Evolutionary conservation across 2,113 vertebrate species (phyloP), one percentile per base, ranked within the genome.

Genomic region (Datnioides undecimradiatus): DNA sequence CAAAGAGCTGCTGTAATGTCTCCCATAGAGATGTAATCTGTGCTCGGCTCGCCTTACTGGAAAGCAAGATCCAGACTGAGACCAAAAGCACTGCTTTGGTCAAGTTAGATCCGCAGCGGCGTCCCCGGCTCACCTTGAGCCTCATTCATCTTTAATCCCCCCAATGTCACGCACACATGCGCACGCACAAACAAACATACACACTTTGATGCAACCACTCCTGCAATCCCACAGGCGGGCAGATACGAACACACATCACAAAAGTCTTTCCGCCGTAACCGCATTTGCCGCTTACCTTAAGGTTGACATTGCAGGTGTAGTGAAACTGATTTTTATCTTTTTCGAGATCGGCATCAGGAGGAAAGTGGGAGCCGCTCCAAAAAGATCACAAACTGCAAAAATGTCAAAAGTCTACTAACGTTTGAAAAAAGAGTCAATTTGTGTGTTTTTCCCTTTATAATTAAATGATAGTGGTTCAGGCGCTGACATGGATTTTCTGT

Each of bases 101-200:
- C 54, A 59, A 38, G 75, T 66, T 60, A 17, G 65, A 71, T 46
- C 67, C 45, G 52, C 67, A 16, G n/a, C 52, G 16, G 76, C 19
- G 21, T 63, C 81, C 43, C n/a, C 21, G 0, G 41, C 76, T 87
- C 76, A 73, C 80, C 52, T 84, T 57, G 58, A 57, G 23, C 60
- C 55, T 55, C 51, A 79, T 80, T 86, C 64, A 88, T 84, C 80
- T 84, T 65, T 87, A 90, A 88, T 87, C 88, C 74, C 74, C 16
- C 75, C 66, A 65, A n/a, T 31, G 64, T 59, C 58, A 55, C 31
- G 33, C 41, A 80, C 46, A 59, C 54, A 62, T 46, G 38, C 69
- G 59, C 62, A 64, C 76, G 88, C 54, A 73, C 58, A 76, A 49
- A 74, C 43, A 84, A 16, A 59, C 54, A 21, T 17, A 25, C 48